Percentiles rank a stretch among this genome's conserved stretches.
phyloP scores from a whole-genome alignment of 1,140 invertebrate genomes.

The Nixonia krombeini region DNA sequence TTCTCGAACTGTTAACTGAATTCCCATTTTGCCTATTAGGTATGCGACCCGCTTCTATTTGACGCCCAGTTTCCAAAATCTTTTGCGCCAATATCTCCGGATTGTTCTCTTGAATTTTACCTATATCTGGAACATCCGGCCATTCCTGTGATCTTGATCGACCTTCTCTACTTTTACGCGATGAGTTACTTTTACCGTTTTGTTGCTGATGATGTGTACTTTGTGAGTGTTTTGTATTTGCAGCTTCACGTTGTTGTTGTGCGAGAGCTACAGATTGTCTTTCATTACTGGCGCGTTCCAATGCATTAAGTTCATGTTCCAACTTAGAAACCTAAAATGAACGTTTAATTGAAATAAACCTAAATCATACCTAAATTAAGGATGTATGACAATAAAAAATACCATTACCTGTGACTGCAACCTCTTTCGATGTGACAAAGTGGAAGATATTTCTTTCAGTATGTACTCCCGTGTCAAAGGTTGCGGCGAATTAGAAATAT shows the following conservation, averaged over 20 bases:
- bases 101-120: constrained; percentile 92
- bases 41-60: constrained; percentile 86
- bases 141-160: constrained; percentile 88
- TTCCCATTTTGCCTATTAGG: constrained; percentile 53
- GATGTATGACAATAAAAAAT: constrained; percentile 8
- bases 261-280: constrained; percentile 73
- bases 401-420: constrained; percentile 78
- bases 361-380: too few relatives aligned
- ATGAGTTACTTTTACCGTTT: constrained; percentile 54
- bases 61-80: constrained; percentile 88
- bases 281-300: constrained; percentile 81
- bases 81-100: constrained; percentile 90
- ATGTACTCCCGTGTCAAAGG: constrained; percentile 83
- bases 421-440: constrained; percentile 84
- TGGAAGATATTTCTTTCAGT: constrained; percentile 87
- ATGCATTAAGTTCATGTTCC: constrained; percentile 80
- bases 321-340: constrained; percentile 76
- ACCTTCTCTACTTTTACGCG: constrained; percentile 80
- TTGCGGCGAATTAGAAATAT: constrained; percentile 75
- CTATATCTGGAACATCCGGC: constrained; percentile 90
- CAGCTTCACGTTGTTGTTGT: constrained; percentile 44
- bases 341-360: constrained; percentile 5
- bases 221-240: constrained; percentile 48
- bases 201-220: constrained; percentile 53
- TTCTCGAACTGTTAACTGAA: constrained; percentile 42